A percentile compares a stretch with the other conserved stretches of the same genome.
Conservation (phyloP, 2,888 invertebrate genomes). For the Dorcus parallelipipedus region DNA sequence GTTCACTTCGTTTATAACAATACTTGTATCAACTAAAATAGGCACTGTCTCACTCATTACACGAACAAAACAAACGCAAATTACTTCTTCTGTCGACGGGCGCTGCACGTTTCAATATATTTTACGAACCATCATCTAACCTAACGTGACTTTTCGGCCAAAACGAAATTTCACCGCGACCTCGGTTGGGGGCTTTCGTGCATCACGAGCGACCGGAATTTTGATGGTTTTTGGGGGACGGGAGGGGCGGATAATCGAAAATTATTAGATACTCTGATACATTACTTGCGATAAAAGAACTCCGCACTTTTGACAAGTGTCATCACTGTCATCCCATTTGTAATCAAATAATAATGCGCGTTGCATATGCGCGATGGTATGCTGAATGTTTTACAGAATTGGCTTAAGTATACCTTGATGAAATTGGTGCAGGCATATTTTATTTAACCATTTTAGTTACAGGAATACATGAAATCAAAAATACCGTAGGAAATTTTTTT, state of each 20-base stretch:
- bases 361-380: slow-evolving; percentile 1
- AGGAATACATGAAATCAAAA: too few relatives aligned
- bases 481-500: too few relatives aligned
- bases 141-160: slow-evolving; percentile 15
- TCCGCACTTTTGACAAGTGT: slow-evolving; percentile 27
- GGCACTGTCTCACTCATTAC: slow-evolving; percentile 42
- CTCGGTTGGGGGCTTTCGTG: too few relatives aligned
- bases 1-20: slow-evolving; percentile 39
- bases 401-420: too few relatives aligned
- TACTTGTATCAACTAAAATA: slow-evolving; percentile 44
- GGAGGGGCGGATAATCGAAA: not conserved
- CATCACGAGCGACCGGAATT: slow-evolving; percentile 13
- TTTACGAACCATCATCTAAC: slow-evolving; percentile 21
- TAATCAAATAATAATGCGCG: slow-evolving; percentile 22
- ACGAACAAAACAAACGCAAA: slow-evolving; percentile 6
- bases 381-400: too few relatives aligned
- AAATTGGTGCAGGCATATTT: too few relatives aligned
- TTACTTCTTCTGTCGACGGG: not conserved
- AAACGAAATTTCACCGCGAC: too few relatives aligned
- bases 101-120: slow-evolving; percentile 15
- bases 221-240: not conserved
- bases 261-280: slow-evolving; percentile 14
- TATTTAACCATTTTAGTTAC: too few relatives aligned
- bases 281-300: slow-evolving; percentile 21
- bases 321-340: slow-evolving; percentile 30